Evolutionary conservation across 2,113 vertebrate genomes (phyloP), one percentile per base, ranked within the genome.

Genomic region (Gasterosteus nipponicus): DNA sequence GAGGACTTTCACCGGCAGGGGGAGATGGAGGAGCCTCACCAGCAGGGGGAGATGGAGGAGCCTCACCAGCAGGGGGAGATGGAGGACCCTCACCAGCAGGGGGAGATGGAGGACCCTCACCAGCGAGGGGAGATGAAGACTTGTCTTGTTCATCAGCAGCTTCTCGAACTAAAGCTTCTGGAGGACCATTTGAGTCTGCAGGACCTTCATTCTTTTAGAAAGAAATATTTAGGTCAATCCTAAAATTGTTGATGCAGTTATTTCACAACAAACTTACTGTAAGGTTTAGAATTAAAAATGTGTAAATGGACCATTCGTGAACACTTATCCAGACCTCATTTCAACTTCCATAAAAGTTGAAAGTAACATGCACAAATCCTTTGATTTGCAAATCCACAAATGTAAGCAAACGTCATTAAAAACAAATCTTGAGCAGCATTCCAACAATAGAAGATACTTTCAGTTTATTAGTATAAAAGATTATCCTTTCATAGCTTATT

Each of bases 141-240:
- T 63, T 10, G 4, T 77, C 56, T 69, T 65, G 46, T 31, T 79
- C 65, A 54, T 91, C 85, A 0, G 51, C 38, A 72, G 18, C 11
- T 78, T 39, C 46, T 51, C 10, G 58, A 49, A 91, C 86, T 35
- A 69, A 59, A 22, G 33, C 59, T 61, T 51, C 63, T 46, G 74
- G 68, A 73, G 92, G 92, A 22, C 89, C 73, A 38, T 81, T 47
- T 64, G 92, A 60, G 31, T 83, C 80, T 29, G 54, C 56, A 0
- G 69, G 44, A 7, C 33, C 56, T 63, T 91, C 68, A 1, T 88
- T 85, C 93, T 94, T 93, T 83, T 59, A 22, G 22, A 82, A 31
- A 81, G 39, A 75, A 72, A 77, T 12, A 78, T 12, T 4, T 29
- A 7, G 22, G 15, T 80, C 9, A 80, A 29, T 14, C 19, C 7